phyloP scores from a whole-genome alignment of 2,797 vertebrate species.

The Epinephelus malabaricus region DNA sequence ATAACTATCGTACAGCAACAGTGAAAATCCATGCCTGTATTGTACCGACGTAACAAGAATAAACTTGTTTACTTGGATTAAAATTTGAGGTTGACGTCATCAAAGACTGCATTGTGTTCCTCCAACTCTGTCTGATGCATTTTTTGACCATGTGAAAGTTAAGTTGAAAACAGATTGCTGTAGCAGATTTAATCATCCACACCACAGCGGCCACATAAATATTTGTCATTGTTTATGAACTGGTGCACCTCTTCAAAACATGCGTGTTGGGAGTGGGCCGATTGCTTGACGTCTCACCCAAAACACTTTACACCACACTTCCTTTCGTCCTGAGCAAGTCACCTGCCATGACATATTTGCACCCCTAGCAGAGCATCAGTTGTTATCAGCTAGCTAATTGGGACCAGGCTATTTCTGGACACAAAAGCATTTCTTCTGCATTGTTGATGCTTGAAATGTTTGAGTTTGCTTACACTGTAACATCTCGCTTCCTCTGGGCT shows the following conservation, averaged over 20 bases:
- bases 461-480: too few relatives aligned
- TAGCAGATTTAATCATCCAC: constrained; percentile 17
- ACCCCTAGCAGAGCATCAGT: too few relatives aligned
- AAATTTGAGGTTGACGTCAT: background rate
- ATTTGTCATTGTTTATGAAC: constrained; percentile 4
- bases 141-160: constrained; percentile 29
- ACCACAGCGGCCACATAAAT: constrained; percentile 4
- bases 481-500: too few relatives aligned
- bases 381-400: too few relatives aligned
- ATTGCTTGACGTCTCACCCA: too few relatives aligned
- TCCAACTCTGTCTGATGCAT: constrained; percentile 16
- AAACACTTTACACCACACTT: background rate
- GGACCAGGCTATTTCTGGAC: too few relatives aligned
- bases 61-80: constrained; percentile 61
- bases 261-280: background rate
- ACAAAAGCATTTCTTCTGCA: too few relatives aligned
- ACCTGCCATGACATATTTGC: too few relatives aligned
- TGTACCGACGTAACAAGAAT: constrained; percentile 59
- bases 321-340: background rate
- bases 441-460: too few relatives aligned
- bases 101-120: constrained; percentile 36
- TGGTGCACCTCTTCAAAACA: too few relatives aligned
- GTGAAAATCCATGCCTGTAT: constrained; percentile 25
- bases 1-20: constrained; percentile 21
- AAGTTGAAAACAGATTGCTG: constrained; percentile 38